Conservation (phyloP, 2,113 vertebrate species). For the Ammospiza caudacuta region DNA sequence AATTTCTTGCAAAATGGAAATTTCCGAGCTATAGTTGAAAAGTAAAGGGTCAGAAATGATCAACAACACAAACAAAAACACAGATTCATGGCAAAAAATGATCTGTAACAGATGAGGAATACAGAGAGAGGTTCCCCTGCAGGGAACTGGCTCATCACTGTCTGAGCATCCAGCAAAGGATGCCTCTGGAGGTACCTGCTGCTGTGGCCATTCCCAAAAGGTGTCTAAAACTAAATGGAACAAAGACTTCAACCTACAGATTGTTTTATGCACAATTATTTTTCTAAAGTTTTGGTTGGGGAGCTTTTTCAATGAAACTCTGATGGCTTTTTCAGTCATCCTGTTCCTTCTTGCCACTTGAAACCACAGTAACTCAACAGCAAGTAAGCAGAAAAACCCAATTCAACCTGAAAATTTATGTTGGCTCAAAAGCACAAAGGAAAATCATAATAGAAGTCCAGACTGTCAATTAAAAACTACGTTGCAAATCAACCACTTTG, state of each 20-base stretch:
- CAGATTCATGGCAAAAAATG: neutral
- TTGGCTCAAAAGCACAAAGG: neutral
- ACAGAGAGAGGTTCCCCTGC: neutral
- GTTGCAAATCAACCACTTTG: neutral
- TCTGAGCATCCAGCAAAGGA: neutral
- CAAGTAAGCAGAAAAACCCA: neutral
- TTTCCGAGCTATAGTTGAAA: neutral
- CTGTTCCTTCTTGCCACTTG: neutral
- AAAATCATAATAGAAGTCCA: neutral
- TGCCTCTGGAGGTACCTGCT: neutral
- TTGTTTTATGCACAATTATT: neutral
- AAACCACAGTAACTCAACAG: neutral
- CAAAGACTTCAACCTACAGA: neutral
- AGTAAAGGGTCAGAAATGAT: neutral
- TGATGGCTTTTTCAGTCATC: neutral
- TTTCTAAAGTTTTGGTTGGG: neutral
- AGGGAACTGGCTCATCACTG: accelerated
- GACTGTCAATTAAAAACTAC: neutral
- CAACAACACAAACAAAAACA: neutral
- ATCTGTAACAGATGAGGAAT: neutral
- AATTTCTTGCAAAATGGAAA: neutral
- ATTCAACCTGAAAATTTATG: neutral
- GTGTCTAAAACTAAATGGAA: neutral
- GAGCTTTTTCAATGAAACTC: neutral
- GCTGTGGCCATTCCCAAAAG: neutral